Base-by-base conservation (phyloP, 2,113 vertebrate genomes). In the Zingel zingel region DNA sequence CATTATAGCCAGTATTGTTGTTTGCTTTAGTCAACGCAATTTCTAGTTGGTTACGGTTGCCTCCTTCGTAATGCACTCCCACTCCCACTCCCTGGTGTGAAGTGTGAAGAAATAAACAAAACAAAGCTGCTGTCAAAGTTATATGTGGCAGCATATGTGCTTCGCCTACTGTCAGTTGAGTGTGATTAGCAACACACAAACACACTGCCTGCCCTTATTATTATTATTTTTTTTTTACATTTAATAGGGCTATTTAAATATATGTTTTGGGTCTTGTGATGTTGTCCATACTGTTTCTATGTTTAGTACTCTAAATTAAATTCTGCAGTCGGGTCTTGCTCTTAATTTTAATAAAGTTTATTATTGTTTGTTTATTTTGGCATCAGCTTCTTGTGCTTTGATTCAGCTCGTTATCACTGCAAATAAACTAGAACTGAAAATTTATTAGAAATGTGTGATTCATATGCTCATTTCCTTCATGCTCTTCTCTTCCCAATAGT, bases 21-120 rank as follows among this genome's bases (percentile, higher is more conserved):
- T 79, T 73, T 72, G 30, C 58, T 68, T 30, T 43, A n/a, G 50
- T 79, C 43, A 47, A 15, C 5, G 16, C 6, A 36, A 59, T 61
- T 48, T 77, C 36, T 73, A 62, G 27, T 74, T 77, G 57, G 47
- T 66, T 66, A 71, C 6, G 14, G 70, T 77, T 71, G 47, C 64
- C 69, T 79, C n/a, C 76, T 65, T 56, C 12, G 14, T 62, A 48
- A 66, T 33, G 62, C 81, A 27, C 53, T 54, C 54, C 69, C 71
- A 18, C 56, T n/a, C n/a, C n/a, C n/a, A n/a, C n/a, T n/a, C n/a
- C n/a, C n/a, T 64, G 67, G 79, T 85, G 79, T 77, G 82, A 79
- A 80, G 56, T 68, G 45, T 58, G 79, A 71, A 50, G 71, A 62
- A 73, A 57, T 73, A 72, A 83, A 77, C 81, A 79, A 62, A 82